Conservation (phyloP, 2,888 invertebrate species). For the Dichetophora obliterata region DNA sequence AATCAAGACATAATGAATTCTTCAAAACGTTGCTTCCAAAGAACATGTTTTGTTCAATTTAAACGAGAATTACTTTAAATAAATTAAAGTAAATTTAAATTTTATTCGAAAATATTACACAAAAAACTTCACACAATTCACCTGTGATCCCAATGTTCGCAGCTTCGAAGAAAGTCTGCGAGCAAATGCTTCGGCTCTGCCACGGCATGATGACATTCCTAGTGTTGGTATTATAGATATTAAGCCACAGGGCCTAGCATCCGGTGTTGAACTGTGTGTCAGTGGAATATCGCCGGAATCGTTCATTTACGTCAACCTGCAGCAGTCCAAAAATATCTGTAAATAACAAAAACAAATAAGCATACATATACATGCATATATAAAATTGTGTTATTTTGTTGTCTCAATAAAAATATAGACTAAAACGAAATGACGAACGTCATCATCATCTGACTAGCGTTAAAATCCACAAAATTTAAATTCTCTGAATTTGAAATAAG, state of each 20-base stretch:
- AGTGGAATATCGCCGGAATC: constrained; percentile 66
- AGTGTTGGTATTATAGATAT: constrained; percentile 76
- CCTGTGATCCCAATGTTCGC: constrained; percentile 77
- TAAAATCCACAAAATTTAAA: neutral
- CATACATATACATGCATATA: neutral
- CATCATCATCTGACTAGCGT: neutral
- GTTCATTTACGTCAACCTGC: constrained; percentile 68
- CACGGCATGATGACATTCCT: constrained; percentile 83
- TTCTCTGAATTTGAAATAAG: too few species aligned
- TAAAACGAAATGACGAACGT: neutral
- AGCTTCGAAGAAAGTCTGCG: constrained; percentile 81
- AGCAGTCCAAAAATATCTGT: constrained; percentile 54
- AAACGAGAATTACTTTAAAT: too few species aligned
- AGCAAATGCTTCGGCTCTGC: constrained; percentile 85
- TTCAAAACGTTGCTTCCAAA: too few species aligned
- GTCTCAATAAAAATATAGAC: neutral
- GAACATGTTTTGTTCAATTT: too few species aligned
- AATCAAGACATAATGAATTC: too few species aligned
- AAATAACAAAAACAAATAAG: constrained; percentile 45
- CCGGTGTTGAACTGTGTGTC: constrained; percentile 63
- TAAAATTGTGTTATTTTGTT: constrained; percentile 35
- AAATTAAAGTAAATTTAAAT: too few species aligned
- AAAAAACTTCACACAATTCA: constrained; percentile 43
- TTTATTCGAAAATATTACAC: too few species aligned
- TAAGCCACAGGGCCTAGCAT: constrained; percentile 76